These are phyloP conservation scores for Muntiacus muntjak DNA, from an alignment of 2,113 vertebrate species.

Conservation along the genomic window DNA sequence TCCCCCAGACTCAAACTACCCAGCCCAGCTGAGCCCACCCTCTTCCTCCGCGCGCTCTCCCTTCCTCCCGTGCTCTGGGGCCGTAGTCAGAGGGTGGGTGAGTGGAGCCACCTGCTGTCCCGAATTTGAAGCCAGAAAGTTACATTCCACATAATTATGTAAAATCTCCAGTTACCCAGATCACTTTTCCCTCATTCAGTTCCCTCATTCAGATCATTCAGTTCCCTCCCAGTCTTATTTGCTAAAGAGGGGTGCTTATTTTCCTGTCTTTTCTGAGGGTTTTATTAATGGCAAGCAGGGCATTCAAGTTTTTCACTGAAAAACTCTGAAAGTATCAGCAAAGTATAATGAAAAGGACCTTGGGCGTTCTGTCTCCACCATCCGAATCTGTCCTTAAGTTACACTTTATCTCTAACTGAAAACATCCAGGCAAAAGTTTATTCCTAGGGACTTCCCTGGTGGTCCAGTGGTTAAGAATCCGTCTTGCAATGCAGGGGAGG, in stretches of 20 bases:
- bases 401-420: not conserved
- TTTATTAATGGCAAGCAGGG: not conserved
- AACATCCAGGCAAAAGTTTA: not conserved
- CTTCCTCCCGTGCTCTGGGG: too few relatives aligned
- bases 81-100: too few relatives aligned
- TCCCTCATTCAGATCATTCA: not conserved
- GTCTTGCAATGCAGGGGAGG: not conserved
- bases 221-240: not conserved
- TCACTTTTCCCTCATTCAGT: not conserved
- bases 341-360: not conserved
- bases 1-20: not conserved
- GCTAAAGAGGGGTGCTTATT: not conserved
- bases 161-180: not conserved
- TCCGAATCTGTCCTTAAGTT: not conserved
- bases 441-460: not conserved
- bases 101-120: not conserved
- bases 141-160: not conserved
- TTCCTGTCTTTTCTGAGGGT: not conserved
- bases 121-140: not conserved
- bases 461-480: not conserved
- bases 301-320: not conserved
- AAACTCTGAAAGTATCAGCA: not conserved
- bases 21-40: not conserved
- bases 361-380: not conserved
- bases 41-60: fast-evolving